phyloP scores from a whole-genome alignment of 2,797 vertebrate genomes.

The Schizopygopsis pylzovi region DNA sequence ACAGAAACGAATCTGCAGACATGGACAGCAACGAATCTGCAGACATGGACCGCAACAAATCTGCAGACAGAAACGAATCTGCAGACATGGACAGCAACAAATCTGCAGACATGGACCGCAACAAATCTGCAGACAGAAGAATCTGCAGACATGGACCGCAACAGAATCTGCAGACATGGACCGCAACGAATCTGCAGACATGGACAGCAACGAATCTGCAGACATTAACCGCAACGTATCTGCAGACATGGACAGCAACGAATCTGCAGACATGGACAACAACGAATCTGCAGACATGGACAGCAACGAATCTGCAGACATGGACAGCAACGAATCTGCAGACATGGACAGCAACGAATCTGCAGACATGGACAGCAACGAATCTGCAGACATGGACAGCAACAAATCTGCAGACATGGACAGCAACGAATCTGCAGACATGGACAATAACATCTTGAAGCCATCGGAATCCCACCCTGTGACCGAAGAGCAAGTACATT shows the following conservation, averaged over 20 bases:
- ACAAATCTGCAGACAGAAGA: not conserved
- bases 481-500: conserved; percentile 47
- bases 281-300: not conserved
- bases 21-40: not conserved
- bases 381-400: too few relatives aligned
- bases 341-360: too few relatives aligned
- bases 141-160: too few relatives aligned
- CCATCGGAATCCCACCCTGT: conserved; percentile 40
- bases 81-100: too few relatives aligned
- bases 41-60: not conserved
- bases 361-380: too few relatives aligned
- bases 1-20: too few relatives aligned
- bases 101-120: not conserved
- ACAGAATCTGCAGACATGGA: not conserved
- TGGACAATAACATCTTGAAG: not conserved
- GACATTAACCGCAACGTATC: too few relatives aligned
- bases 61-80: too few relatives aligned
- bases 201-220: not conserved
- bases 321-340: not conserved
- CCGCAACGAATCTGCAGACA: not conserved
- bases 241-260: too few relatives aligned
- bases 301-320: not conserved
- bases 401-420: not conserved
- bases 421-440: not conserved
- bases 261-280: not conserved